These are phyloP conservation scores for Agonopterix heracliana DNA, from an alignment of 2,888 invertebrate genomes.

Conservation along the genomic window DNA sequence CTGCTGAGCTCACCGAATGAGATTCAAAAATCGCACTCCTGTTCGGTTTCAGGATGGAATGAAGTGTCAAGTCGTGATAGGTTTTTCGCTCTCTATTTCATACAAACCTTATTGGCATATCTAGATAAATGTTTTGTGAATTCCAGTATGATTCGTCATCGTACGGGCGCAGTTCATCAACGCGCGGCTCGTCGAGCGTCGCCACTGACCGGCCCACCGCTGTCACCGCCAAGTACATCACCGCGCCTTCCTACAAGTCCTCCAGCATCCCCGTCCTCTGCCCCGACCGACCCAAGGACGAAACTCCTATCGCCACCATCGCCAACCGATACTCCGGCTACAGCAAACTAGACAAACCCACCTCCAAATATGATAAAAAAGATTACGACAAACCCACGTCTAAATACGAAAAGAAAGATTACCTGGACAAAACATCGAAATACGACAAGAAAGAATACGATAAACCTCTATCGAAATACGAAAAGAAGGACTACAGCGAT, in stretches of 20 bases:
- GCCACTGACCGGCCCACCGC: constrained; percentile 53
- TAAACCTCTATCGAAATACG: constrained; percentile 40
- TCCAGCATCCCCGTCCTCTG: constrained; percentile 64
- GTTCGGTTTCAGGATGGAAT: too few relatives aligned
- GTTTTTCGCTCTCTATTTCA: too few relatives aligned
- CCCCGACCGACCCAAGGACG: constrained; percentile 57
- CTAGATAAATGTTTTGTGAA: constrained; percentile 8
- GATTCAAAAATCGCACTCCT: too few relatives aligned
- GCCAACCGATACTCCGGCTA: constrained; percentile 62
- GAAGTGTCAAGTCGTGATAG: too few relatives aligned
- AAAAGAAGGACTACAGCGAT: constrained; percentile 65
- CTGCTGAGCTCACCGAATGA: too few relatives aligned
- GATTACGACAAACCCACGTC: constrained; percentile 28
- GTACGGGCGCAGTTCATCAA: constrained; percentile 54
- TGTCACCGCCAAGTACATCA: constrained; percentile 64
- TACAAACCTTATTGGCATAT: too few relatives aligned
- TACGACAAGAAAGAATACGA: constrained; percentile 17
- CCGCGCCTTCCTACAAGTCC: constrained; percentile 60
- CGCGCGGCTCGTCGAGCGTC: constrained; percentile 34
- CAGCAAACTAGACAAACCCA: constrained; percentile 22
- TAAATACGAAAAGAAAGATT: constrained; percentile 15
- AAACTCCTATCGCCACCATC: constrained; percentile 58
- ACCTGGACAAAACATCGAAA: constrained; percentile 22
- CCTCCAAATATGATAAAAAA: constrained; percentile 18
- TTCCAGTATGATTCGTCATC: constrained; percentile 67